Conservation (phyloP, 2,888 invertebrate species). For the Cheilosia pagana region DNA sequence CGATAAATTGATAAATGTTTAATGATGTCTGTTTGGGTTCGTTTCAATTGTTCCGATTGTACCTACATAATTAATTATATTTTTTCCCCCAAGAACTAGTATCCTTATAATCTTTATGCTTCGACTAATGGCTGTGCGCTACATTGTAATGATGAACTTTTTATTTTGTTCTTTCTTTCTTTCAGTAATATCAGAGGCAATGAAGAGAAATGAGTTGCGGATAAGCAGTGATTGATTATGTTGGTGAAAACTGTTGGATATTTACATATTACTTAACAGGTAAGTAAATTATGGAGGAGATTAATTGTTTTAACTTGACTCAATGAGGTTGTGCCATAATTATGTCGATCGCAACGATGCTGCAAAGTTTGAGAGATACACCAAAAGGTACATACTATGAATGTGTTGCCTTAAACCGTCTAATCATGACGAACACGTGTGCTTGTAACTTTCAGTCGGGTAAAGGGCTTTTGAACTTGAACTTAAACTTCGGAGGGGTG, state of each 20-base stretch:
- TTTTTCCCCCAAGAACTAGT: background rate
- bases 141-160: constrained; percentile 22
- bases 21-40: background rate
- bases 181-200: constrained; percentile 55
- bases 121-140: constrained; percentile 15
- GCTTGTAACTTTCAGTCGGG: too few relatives aligned
- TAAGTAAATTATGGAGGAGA: constrained; percentile 37
- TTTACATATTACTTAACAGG: constrained; percentile 71
- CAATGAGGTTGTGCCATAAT: too few relatives aligned
- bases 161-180: constrained; percentile 6
- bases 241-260: constrained; percentile 69
- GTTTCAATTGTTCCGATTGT: background rate
- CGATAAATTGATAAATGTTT: constrained; percentile 21
- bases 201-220: constrained; percentile 65
- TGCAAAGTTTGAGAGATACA: too few relatives aligned
- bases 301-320: constrained; percentile 23
- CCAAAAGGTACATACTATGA: too few relatives aligned
- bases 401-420: too few relatives aligned
- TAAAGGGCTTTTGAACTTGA: too few relatives aligned
- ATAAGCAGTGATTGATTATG: constrained; percentile 70
- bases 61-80: constrained; percentile 27
- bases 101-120: constrained; percentile 3
- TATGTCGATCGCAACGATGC: too few relatives aligned
- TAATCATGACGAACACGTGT: too few relatives aligned
- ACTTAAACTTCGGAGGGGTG: too few relatives aligned